Conservation (phyloP, 2,797 vertebrate species). For the Chiroxiphia lanceolata region DNA sequence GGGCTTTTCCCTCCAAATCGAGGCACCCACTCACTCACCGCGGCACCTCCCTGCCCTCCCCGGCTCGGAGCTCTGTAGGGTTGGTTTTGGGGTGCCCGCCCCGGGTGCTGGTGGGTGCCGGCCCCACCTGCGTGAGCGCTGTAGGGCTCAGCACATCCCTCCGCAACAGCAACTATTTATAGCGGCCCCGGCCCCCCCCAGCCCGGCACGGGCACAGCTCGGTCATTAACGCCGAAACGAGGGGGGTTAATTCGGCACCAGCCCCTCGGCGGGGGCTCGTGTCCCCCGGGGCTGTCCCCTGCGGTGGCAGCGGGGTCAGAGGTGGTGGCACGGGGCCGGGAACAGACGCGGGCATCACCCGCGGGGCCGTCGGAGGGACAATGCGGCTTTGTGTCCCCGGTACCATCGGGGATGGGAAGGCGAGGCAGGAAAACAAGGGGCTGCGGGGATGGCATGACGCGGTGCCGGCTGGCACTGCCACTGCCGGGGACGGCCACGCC, state of each 20-base stretch:
- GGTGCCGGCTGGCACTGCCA: conserved; percentile 1
- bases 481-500: background rate
- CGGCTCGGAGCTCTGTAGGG: background rate
- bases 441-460: background rate
- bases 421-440: conserved; percentile 14
- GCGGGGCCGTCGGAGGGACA: conserved; percentile 11
- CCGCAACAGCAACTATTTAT: conserved; percentile 35
- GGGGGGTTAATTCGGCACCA: background rate
- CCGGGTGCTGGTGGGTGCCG: background rate
- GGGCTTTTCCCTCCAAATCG: background rate
- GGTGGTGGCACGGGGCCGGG: background rate
- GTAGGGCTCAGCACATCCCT: background rate
- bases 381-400: conserved; percentile 51
- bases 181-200: background rate
- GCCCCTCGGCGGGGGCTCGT: background rate
- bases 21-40: accelerated
- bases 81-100: background rate
- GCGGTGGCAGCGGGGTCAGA: background rate
- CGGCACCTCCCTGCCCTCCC: background rate
- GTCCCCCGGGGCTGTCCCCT: background rate
- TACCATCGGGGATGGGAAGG: conserved; percentile 40
- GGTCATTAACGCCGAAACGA: background rate
- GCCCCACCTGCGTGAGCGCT: background rate
- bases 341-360: background rate
- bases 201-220: background rate